Evolutionary conservation across 2,113 vertebrate species (phyloP).

Genomic region (Gnathonemus longibarbis): DNA sequence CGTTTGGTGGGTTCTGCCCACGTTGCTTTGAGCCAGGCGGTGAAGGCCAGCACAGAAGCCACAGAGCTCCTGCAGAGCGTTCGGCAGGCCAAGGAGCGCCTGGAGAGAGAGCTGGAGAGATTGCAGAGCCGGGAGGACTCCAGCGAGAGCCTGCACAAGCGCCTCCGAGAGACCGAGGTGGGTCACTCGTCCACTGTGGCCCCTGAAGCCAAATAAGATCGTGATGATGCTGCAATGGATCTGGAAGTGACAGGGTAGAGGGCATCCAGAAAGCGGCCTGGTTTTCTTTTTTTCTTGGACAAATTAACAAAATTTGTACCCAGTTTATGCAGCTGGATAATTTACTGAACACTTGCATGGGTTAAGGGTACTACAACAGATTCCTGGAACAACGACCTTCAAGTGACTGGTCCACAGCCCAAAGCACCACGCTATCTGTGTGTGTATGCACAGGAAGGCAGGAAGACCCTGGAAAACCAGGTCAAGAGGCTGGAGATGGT

Average conservation of each 20-base stretch:
- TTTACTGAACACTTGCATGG: not conserved
- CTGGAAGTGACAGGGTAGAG: not conserved
- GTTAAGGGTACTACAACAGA: not conserved
- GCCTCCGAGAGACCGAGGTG: conserved; percentile 87
- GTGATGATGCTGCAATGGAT: not conserved
- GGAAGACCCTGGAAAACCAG: conserved; percentile 95
- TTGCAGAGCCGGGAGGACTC: conserved; percentile 86
- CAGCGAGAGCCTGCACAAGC: conserved; percentile 87
- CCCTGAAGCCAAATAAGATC: not conserved
- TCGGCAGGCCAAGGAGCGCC: conserved; percentile 83
- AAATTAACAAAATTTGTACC: not conserved
- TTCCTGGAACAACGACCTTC: not conserved
- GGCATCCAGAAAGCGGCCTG: not conserved
- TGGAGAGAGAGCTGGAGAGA: conserved; percentile 86
- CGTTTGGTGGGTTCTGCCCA: not conserved
- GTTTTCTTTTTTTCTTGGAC: not conserved
- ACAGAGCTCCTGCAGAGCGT: conserved; percentile 88
- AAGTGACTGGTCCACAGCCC: not conserved
- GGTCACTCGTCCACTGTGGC: not conserved
- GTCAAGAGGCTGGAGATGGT: conserved; percentile 94
- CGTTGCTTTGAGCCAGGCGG: conserved; percentile 58
- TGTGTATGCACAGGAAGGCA: conserved; percentile 73
- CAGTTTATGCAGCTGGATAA: not conserved
- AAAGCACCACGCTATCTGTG: not conserved
- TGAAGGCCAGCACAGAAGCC: conserved; percentile 88